Base-by-base conservation (phyloP, 2,888 invertebrate genomes). In the Lobophora halterata region DNA sequence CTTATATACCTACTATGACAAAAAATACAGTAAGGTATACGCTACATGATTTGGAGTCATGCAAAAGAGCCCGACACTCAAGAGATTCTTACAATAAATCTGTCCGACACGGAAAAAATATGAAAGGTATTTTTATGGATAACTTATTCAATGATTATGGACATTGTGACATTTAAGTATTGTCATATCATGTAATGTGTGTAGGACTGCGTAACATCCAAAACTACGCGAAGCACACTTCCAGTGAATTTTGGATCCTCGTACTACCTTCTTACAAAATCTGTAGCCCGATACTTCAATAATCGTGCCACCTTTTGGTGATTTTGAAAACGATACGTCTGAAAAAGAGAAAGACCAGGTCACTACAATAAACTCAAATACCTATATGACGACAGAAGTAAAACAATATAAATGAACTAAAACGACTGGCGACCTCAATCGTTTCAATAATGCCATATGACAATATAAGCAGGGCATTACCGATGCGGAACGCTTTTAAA, bases 171-270 rank as follows among this genome's bases (percentile, higher is more conserved):
- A 44, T 34, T 44, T 57, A 6, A 61, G 2, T 2, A 42, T 21
- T 5, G 62, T 41, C 5, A 37, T 13, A 5, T 48, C 42, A 0
- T 25, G 21, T 3, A 50, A 23, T 1, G 54, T 55, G 8, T 50
- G 50, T n/a, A 61, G 3, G 6, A 37, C 30, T 1, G 64, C 61
- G 17, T 26, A 49, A 12, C 64, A 65, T 1, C 52, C 50, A 2
- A 7, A 5, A 7, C 4, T 17, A 1, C 57, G 49, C 0, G 55
- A 17, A n/a, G 34, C 10, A 21, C 41, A 46, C 1, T 14, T 5
- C 46, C 42, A 46, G 3, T 34, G 19, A 1, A 12, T 29, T 18
- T 31, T 46, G 1, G 3, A 0, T 2, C 39, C 46, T 3, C 1
- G 1, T 1, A 1, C 7, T 13, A 8, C 9, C 1, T 8, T 12